Conservation (phyloP, 2,888 invertebrate species). For the Xestia rhomboidea region DNA sequence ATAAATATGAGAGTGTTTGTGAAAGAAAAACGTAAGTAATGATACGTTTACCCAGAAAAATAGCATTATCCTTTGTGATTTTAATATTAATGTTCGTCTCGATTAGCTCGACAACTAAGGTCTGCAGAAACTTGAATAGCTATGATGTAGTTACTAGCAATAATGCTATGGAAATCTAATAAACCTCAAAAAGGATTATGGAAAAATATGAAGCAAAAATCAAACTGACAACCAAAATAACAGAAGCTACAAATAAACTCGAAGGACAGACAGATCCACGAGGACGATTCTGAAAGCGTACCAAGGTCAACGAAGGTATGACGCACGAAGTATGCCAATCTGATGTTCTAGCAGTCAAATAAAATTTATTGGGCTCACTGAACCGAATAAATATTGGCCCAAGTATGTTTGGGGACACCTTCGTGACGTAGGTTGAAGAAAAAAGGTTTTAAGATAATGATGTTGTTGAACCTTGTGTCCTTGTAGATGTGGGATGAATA, state of each 20-base stretch:
- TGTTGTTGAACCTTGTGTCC: slow-evolving; percentile 61
- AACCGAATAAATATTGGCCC: slow-evolving; percentile 58
- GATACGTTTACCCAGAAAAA: slow-evolving; percentile 35
- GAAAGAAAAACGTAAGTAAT: slow-evolving; percentile 42
- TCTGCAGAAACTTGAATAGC: slow-evolving; percentile 7
- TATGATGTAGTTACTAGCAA: background rate
- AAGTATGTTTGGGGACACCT: slow-evolving; percentile 49
- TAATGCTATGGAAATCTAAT: background rate
- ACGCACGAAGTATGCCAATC: slow-evolving; percentile 54
- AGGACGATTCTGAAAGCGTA: slow-evolving; percentile 28
- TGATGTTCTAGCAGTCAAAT: slow-evolving; percentile 54
- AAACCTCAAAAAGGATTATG: background rate
- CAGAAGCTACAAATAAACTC: slow-evolving; percentile 28
- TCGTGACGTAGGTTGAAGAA: slow-evolving; percentile 53
- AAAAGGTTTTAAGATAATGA: slow-evolving; percentile 60
- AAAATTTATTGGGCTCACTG: slow-evolving; percentile 52
- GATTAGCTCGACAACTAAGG: slow-evolving; percentile 29
- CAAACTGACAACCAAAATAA: slow-evolving; percentile 22
- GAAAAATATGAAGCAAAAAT: slow-evolving; percentile 16
- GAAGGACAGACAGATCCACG: slow-evolving; percentile 32
- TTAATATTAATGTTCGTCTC: slow-evolving; percentile 40
- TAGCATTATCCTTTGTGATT: slow-evolving; percentile 37
- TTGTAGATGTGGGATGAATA: slow-evolving; percentile 49
- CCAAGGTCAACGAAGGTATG: slow-evolving; percentile 59
- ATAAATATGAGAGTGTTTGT: slow-evolving; percentile 40